A percentile compares a stretch with the other conserved stretches of the same genome.
Evolutionary conservation across 2,888 invertebrate genomes (phyloP).

Genomic region (Cantharis rustica): DNA sequence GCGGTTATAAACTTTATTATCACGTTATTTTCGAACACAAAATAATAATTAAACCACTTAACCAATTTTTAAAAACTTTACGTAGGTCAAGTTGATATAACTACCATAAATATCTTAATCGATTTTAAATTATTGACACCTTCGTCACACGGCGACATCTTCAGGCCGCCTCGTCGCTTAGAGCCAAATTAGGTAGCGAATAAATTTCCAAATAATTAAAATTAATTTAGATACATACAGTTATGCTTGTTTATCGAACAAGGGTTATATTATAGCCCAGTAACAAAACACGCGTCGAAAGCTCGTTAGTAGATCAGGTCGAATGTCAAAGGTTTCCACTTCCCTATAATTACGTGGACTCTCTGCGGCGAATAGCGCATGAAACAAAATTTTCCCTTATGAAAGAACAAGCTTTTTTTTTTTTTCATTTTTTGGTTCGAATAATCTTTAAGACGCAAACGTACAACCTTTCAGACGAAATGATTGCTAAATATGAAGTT

Average conservation of each 20-base stretch:
- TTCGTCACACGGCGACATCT: not conserved
- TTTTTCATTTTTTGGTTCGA: not conserved
- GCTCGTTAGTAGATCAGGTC: conserved; percentile 57
- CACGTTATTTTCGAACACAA: not conserved
- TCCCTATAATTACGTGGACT: conserved; percentile 56
- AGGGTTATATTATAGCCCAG: conserved; percentile 35
- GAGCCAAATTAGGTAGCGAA: not conserved
- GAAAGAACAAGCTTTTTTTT: conserved; percentile 6
- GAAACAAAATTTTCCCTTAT: conserved; percentile 28
- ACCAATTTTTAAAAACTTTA: not conserved
- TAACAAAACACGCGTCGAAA: conserved; percentile 53
- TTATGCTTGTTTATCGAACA: not conserved
- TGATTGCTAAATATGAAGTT: not conserved
- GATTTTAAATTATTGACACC: not conserved
- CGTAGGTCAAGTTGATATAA: not conserved
- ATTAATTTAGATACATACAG: not conserved
- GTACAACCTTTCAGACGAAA: too few species aligned
- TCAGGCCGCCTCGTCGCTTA: not conserved
- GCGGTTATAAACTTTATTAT: not conserved
- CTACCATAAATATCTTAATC: not conserved
- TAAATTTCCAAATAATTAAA: not conserved
- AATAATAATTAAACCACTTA: not conserved
- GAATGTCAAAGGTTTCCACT: conserved; percentile 59
- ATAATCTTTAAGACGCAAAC: too few species aligned
- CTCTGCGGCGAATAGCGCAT: conserved; percentile 49